Evolutionary conservation across 1,140 invertebrate genomes (phyloP), one percentile per base, ranked within the genome.

Genomic region (Rhyacophila brunnea): DNA sequence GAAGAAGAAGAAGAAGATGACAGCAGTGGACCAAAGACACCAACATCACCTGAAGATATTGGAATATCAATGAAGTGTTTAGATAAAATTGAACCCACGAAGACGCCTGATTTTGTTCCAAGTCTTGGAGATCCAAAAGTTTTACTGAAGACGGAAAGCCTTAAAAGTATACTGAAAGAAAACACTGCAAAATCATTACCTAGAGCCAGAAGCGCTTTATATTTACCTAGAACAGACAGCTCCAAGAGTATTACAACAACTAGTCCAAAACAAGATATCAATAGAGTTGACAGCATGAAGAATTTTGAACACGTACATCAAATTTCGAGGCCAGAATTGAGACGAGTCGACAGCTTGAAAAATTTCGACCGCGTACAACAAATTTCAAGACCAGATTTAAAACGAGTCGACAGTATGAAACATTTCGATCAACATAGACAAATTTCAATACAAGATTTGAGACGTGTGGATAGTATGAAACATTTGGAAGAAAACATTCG

Each of bases 1-100:
- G 77, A 77, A 36, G 77, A 79, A 68, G 77, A 79, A 60, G 75
- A 78, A 63, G 75, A 78, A 66, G 67, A 67, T 1, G 62, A 65
- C 4, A 53, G 11, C 45, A 44, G 28, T 10, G 15, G 49, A 42
- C 17, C 20, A 2, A 60, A 60, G 28, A 47, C 49, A 14, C 49
- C 49, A 15, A 34, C 19, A 3, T 36, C 53, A 53, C 49, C 52
- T 18, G 52, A 50, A 28, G 44, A 38, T 44, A n/a, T 28, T 3
- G 48, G 43, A 15, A 52, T 65, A 1, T 35, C 34, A 2, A 62
- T 62, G 59, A 61, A 56, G 17, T 10, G 38, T 40, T 13, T 40
- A 13, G 11, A n/a, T 4, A 15, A 40, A 40, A 11, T 4, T 40
- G 11, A 28, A 45, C 42, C 23, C 15, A 17, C 13, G 11, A 54